Base-by-base conservation (phyloP, 2,888 invertebrate genomes). In the Frankliniella fusca region DNA sequence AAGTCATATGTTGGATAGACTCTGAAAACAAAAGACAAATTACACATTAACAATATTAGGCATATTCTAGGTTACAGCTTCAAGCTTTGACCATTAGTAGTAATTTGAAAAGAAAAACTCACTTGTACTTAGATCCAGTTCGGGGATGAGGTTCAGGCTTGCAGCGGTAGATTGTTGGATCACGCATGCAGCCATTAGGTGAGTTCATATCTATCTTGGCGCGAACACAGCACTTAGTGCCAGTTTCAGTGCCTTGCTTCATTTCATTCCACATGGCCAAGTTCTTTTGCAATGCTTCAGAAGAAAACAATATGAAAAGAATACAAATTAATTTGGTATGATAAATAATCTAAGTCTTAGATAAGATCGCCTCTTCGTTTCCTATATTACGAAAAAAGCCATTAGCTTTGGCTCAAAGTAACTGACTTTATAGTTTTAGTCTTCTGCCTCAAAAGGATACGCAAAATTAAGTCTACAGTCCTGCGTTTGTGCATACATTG, bases 1-100 rank as follows among this genome's bases (percentile, higher is more conserved):
- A 99, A 99, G 90, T 99, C 99, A 87, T 99, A 99, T 0, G 99
- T 99, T 38, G 99, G 99, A 88, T 99, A 99, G 0, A 98, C 98
- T 87, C 97, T 97, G 88, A 28, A 89, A 88, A 84, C 84, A 85
- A 82, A 84, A 28, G 81, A 83, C 79, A 81, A 82, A 48, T 65
- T 50, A 81, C 0, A 80, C 79, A 82, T 83, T 80, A 83, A 81
- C 61, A 79, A 15, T 61, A 80, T 38, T 38, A 76, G 27, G 81
- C 0, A 76, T 23, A 38, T 9, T 65, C 3, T 11, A 23, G 82
- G 50, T 81, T 23, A 65, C 2, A 20, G 81, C 50, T 80, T n/a
- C 61, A 83, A 27, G 1, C n/a, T 15, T 0, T 81, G 61, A 48
- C 0, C 27, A 83, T 50, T 81, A 1, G 48, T 83, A 15, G 81